phyloP scores from a whole-genome alignment of 2,888 invertebrate species.

The Oscheius sp. region DNA sequence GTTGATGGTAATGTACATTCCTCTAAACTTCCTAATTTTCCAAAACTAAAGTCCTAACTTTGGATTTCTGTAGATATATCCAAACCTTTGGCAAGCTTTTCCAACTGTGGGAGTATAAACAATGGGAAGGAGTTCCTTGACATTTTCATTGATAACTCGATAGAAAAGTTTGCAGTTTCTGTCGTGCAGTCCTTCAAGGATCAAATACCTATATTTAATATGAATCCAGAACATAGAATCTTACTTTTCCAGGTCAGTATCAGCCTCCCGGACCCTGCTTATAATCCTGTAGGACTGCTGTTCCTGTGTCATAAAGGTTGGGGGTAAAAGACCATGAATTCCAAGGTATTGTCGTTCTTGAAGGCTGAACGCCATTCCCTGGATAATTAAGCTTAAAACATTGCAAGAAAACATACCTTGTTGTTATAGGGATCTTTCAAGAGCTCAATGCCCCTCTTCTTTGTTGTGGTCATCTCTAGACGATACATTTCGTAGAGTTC shows the following conservation, averaged over 20 bases:
- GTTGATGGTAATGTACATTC: constrained; percentile 93
- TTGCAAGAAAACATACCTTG: constrained; percentile 69
- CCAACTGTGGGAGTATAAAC: constrained; percentile 99
- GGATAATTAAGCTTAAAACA: constrained; percentile 43
- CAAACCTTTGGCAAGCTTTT: constrained; percentile 94
- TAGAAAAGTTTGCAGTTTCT: constrained; percentile 96
- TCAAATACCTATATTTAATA: constrained; percentile 83
- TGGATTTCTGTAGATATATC: constrained; percentile 86
- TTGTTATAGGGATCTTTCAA: constrained; percentile 76
- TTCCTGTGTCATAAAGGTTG: constrained; percentile 86
- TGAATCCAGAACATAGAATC: neutral
- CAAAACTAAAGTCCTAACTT: constrained; percentile 76
- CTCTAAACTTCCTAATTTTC: constrained; percentile 76
- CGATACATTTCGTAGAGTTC: constrained; percentile 70
- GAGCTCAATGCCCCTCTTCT: constrained; percentile 75
- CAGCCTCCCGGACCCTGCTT: constrained; percentile 83
- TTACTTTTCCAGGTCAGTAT: constrained; percentile 84
- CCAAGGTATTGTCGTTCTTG: constrained; percentile 93
- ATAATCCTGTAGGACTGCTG: constrained; percentile 88
- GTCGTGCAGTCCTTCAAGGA: constrained; percentile 89
- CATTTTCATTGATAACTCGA: constrained; percentile 86
- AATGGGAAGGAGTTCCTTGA: constrained; percentile 92
- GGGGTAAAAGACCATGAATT: constrained; percentile 93
- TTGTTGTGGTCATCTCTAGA: constrained; percentile 68
- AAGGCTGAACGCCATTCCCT: constrained; percentile 95